phyloP scores from a whole-genome alignment of 2,797 vertebrate species.

The Heterohyrax brucei region DNA sequence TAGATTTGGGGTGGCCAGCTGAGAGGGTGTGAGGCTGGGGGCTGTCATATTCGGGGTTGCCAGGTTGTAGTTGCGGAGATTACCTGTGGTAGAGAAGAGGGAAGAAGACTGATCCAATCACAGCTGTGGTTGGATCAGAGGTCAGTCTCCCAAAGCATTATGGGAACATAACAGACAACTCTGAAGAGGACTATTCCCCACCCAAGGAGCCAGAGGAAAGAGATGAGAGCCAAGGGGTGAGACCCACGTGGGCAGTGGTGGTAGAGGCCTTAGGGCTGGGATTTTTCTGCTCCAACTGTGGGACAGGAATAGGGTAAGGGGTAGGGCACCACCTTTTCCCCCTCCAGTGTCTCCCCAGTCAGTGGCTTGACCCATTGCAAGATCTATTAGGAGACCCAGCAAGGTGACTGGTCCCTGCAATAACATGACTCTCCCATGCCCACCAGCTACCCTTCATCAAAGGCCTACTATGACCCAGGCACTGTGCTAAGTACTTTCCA shows the following conservation, averaged over 20 bases:
- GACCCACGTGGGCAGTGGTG: not conserved
- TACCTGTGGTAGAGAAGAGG: slow-evolving; percentile 89
- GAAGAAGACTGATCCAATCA: slow-evolving; percentile 60
- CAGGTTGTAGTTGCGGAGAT: slow-evolving; percentile 91
- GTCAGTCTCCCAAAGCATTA: not conserved
- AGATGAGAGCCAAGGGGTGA: not conserved
- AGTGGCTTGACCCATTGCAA: not conserved
- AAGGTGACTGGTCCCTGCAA: not conserved
- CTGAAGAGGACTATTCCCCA: not conserved
- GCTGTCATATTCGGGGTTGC: slow-evolving; percentile 93
- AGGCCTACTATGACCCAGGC: not conserved
- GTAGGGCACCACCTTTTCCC: not conserved
- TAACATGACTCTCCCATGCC: no score
- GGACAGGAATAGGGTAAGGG: not conserved
- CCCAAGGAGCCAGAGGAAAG: not conserved
- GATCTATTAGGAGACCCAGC: not conserved
- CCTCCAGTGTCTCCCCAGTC: not conserved
- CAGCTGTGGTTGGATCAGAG: not conserved
- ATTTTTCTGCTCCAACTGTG: not conserved
- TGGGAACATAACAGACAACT: not conserved
- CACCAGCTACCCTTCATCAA: not conserved
- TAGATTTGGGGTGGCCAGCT: slow-evolving; percentile 89
- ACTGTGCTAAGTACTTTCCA: not conserved
- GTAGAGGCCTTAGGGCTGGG: not conserved
- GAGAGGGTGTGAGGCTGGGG: slow-evolving; percentile 93